These are phyloP conservation scores for Anagyrus pseudococci DNA, from an alignment of 2,888 invertebrate genomes.

Conservation along the genomic window DNA sequence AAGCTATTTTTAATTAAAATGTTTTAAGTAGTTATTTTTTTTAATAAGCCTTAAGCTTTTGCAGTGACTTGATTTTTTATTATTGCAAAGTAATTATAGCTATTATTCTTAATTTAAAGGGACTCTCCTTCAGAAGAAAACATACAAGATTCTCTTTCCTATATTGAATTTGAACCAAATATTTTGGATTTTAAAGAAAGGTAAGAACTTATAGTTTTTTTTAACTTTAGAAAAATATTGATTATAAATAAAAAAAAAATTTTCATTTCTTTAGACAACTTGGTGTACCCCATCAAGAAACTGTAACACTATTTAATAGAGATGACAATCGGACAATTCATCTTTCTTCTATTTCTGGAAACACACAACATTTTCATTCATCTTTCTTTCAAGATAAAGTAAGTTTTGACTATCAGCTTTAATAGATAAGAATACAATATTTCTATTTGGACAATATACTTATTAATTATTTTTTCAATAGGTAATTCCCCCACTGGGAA, in stretches of 20 bases:
- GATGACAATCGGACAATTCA: conserved; percentile 87
- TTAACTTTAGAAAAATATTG: conserved; percentile 13
- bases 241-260: too few relatives aligned
- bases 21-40: too few relatives aligned
- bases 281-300: conserved; percentile 85
- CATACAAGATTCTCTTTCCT: conserved; percentile 58
- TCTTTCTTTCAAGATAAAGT: conserved; percentile 97
- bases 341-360: conserved; percentile 92
- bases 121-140: conserved; percentile 50
- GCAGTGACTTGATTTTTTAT: too few relatives aligned
- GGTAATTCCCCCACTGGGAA: conserved; percentile 88
- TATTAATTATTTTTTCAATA: conserved; percentile 55
- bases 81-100: too few relatives aligned
- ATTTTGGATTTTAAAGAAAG: conserved; percentile 75
- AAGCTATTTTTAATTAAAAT: too few relatives aligned
- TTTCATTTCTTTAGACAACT: conserved; percentile 69
- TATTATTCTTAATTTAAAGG: conserved; percentile 47
- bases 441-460: background rate
- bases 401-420: conserved; percentile 45
- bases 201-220: conserved; percentile 57
- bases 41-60: too few relatives aligned
- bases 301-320: conserved; percentile 87
- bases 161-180: conserved; percentile 71
- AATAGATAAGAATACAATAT: background rate
- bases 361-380: conserved; percentile 94